Conservation (phyloP, 2,888 invertebrate genomes). For the Rhyacophila evoluta region DNA sequence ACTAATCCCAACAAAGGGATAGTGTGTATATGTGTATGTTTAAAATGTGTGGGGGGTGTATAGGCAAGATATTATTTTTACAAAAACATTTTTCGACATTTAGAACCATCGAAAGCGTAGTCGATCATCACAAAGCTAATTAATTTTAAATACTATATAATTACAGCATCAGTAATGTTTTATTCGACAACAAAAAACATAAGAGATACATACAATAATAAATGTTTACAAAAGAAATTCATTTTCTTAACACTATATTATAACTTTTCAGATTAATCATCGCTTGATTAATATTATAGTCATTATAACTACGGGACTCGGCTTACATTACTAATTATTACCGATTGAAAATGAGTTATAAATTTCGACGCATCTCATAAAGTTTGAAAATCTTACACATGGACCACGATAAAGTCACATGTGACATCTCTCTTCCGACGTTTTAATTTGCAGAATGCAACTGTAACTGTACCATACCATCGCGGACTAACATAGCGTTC, state of each 20-base stretch:
- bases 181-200: neutral
- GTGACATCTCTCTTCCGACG: neutral
- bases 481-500: neutral
- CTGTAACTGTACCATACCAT: neutral
- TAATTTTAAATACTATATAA: constrained; percentile 10
- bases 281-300: neutral
- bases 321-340: neutral
- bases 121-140: constrained; percentile 44
- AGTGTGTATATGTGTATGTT: constrained; percentile 15
- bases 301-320: constrained; percentile 8
- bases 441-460: neutral
- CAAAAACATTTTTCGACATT: constrained; percentile 32
- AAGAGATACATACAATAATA: neutral
- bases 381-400: neutral
- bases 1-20: neutral
- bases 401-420: neutral
- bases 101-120: constrained; percentile 42
- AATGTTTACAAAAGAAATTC: constrained; percentile 14
- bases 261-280: constrained; percentile 18
- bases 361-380: neutral
- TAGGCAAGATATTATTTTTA: constrained; percentile 35
- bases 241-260: constrained; percentile 22
- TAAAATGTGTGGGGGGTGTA: constrained; percentile 17
- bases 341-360: constrained; percentile 3
- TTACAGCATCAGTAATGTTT: constrained; percentile 13